phyloP scores from a whole-genome alignment of 2,888 invertebrate species.

The Dasypogon diadema region DNA sequence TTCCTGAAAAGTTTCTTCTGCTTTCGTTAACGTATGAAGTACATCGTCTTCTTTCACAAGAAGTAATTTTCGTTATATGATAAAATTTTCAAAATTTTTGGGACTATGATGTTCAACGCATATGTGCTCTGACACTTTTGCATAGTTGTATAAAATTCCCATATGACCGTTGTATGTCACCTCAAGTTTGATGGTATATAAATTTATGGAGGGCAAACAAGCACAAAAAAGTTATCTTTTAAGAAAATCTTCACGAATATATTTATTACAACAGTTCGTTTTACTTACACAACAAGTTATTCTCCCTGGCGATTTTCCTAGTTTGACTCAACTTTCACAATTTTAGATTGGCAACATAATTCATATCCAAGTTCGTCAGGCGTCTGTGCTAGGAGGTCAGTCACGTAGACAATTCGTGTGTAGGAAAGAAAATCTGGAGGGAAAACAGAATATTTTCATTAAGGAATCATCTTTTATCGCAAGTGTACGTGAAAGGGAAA shows the following conservation, averaged over 20 bases:
- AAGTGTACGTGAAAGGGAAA: constrained; percentile 24
- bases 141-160: neutral
- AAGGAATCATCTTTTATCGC: constrained; percentile 23
- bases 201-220: neutral
- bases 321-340: neutral
- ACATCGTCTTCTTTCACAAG: constrained; percentile 1
- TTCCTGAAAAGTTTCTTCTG: neutral
- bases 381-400: neutral
- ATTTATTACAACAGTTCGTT: neutral
- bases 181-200: neutral
- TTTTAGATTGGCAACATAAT: constrained; percentile 8
- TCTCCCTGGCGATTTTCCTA: neutral
- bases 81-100: constrained; percentile 28
- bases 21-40: constrained; percentile 9
- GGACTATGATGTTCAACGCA: neutral
- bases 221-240: neutral
- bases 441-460: constrained; percentile 4
- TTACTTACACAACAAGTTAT: neutral
- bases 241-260: neutral
- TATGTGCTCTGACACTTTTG: neutral
- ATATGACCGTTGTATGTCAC: neutral
- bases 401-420: constrained; percentile 6
- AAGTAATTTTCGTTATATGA: constrained; percentile 6
- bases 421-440: neutral
- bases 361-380: neutral